These are phyloP conservation scores for Pelecanus crispus DNA, from an alignment of 2,113 vertebrate genomes.

Conservation along the genomic window DNA sequence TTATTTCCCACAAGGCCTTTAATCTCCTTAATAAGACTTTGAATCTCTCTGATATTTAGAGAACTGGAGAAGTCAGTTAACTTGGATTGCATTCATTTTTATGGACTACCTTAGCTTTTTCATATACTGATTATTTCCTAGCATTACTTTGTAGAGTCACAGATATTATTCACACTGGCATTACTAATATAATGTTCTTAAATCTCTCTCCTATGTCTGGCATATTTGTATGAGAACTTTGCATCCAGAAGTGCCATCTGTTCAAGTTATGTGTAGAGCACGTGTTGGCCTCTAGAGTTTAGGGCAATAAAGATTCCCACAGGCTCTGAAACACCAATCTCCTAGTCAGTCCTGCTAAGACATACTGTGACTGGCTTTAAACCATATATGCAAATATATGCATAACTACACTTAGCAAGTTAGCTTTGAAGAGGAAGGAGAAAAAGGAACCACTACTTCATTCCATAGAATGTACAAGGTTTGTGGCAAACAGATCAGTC, in stretches of 20 bases:
- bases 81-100: background rate
- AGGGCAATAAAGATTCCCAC: background rate
- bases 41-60: background rate
- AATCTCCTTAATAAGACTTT: background rate
- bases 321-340: background rate
- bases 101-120: background rate
- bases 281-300: background rate
- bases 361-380: background rate
- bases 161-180: background rate
- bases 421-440: background rate
- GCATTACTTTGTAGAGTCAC: background rate
- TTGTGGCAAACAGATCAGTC: background rate
- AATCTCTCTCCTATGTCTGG: background rate
- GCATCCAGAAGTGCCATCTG: background rate
- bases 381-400: background rate
- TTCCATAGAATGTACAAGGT: background rate
- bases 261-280: fast-evolving
- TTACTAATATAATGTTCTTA: background rate
- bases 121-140: background rate
- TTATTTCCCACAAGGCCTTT: background rate
- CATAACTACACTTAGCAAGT: background rate
- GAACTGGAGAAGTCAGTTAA: background rate
- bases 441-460: background rate
- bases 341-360: background rate
- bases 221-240: background rate